A percentile compares a stretch with the other conserved stretches of the same genome.
phyloP scores from a whole-genome alignment of 2,113 vertebrate species.

The Oryzias woworae region DNA sequence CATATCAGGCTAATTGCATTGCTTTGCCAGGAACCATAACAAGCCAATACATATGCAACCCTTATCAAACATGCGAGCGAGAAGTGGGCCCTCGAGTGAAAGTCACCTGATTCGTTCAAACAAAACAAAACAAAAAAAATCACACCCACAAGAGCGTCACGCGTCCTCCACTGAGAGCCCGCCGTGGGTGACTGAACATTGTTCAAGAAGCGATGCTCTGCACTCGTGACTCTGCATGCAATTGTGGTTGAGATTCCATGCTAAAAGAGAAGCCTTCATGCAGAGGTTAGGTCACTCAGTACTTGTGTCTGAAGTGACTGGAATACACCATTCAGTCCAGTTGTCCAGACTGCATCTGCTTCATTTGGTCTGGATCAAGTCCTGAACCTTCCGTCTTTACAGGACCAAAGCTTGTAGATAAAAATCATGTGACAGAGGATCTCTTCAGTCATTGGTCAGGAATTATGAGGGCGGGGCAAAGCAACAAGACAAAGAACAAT shows the following conservation, averaged over 20 bases:
- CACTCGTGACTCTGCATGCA: slow-evolving; percentile 21
- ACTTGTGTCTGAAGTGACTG: too few species aligned
- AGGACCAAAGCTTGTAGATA: too few species aligned
- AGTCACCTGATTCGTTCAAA: slow-evolving; percentile 54
- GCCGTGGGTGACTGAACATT: slow-evolving; percentile 35
- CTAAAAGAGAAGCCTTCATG: not conserved
- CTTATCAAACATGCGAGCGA: slow-evolving; percentile 50
- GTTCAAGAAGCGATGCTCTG: slow-evolving; percentile 39
- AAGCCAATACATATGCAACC: slow-evolving; percentile 13
- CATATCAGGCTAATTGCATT: slow-evolving; percentile 9
- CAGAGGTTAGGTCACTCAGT: not conserved
- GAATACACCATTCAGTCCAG: too few species aligned
- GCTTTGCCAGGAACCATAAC: slow-evolving; percentile 3
- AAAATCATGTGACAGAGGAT: too few species aligned
- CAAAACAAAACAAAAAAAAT: slow-evolving; percentile 48
- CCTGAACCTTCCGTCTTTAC: too few species aligned
- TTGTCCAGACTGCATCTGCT: too few species aligned
- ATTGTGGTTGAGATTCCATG: not conserved
- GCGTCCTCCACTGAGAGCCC: slow-evolving; percentile 16
- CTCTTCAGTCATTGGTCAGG: too few species aligned
- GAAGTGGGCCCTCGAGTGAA: slow-evolving; percentile 37
- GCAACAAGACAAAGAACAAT: too few species aligned
- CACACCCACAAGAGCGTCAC: slow-evolving; percentile 27
- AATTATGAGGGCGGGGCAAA: too few species aligned
- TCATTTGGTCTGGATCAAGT: too few species aligned